Evolutionary conservation across 1,140 invertebrate genomes (phyloP), one percentile per base, ranked within the genome.

Genomic region (Radopholus similis): DNA sequence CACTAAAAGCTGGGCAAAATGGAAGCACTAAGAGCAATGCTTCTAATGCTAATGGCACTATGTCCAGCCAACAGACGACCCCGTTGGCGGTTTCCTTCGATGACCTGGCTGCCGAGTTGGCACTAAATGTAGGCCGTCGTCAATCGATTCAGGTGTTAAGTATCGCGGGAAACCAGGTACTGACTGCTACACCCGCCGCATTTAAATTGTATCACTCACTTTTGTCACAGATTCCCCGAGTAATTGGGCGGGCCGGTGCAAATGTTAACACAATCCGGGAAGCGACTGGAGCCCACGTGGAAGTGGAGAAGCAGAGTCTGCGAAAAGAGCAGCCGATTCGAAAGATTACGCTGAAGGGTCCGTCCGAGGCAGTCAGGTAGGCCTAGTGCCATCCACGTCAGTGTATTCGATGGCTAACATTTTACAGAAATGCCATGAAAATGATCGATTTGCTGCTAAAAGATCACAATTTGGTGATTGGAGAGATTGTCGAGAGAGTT

Each of bases 261-360:
- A 74, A 74, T 55, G 75, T 81, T 66, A 79, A 81, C 38, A 70
- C 78, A 11, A 82, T 82, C 49, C 47, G 80, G 35, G 80, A 82
- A 60, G 78, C 76, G 21, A 81, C 78, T 56, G 62, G 66, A 34
- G 77, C 78, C 5, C 64, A 70, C 15, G 77, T 82, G 28, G 78
- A 82, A 71, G 70, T 76, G 32, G 65, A 82, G 40, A 79, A 78
- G 38, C 57, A 64, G 40, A 23, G 30, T 2, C 63, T 57, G 8
- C 34, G 69, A 9, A 44, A 75, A n/a, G 72, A 82, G 21, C 73
- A 82, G 65, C 54, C 63, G 13, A 71, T 72, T 5, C 60, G 77
- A 11, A 63, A 74, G 37, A 81, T 78, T 42, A 68, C 64, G 21
- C 68, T 82, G n/a, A 76, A 70, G 71, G 77, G 77, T 26, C 53